Base-by-base conservation (phyloP, 2,888 invertebrate species). In the Orchestes rusci region DNA sequence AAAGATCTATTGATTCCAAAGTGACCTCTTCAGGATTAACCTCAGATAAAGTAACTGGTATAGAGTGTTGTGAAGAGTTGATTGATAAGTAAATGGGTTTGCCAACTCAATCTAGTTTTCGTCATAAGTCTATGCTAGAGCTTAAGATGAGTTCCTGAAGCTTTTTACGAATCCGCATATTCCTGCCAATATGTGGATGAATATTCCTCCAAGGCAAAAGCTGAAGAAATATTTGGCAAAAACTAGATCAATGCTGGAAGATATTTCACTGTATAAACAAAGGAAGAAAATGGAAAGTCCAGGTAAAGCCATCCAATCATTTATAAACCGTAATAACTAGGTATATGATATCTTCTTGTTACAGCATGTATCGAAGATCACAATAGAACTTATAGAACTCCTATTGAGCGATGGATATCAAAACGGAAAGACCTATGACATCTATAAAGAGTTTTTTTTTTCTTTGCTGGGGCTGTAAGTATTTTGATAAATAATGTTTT, bases 391-490 rank as follows among this genome's bases (percentile, higher is more conserved):
- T 3, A 2, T 39, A n/a, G 30, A 39, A 4, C 33, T 40, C 8
- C 12, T 32, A 2, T 5, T 40, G 10, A 33, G 13, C 12, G 27
- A 32, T 20, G 23, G 2, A 2, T 40, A 33, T 13, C 23, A 40
- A 33, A 15, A 30, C 5, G 16, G 3, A 19, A n/a, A 8, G 4
- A 27, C 32, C 4, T 13, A 2, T 13, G 40, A 40, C 16, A 5
- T 33, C 2, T 40, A 23, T 20, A 33, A 40, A 16, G 32, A 40
- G 23, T 23, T 40, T 23, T 10, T n/a, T 16, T 20, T n/a, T n/a
- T 40, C 7, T 40, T 40, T 33, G 20, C 40, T 33, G 33, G 29
- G 12, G 40, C 40, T 20, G 40, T 40, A 32, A 32, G 32, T 40
- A 18, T 23, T 23, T 5, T 5, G 23, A 7, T 7, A 23, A n/a